Evolutionary conservation across 2,888 invertebrate genomes (phyloP).

Genomic region (Polymixis lichenea): DNA sequence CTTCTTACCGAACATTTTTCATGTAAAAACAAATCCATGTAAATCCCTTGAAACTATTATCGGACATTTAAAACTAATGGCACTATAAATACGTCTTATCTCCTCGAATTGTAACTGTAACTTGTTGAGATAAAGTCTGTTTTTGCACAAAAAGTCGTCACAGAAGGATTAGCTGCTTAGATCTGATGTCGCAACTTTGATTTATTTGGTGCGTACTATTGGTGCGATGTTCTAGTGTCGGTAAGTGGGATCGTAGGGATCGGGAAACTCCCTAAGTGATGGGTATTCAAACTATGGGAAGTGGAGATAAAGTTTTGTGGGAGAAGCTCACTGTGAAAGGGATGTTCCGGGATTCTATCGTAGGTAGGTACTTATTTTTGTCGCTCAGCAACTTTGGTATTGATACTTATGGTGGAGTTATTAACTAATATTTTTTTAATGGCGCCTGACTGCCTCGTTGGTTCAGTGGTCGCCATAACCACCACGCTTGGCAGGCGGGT

Average conservation of each 20-base stretch:
- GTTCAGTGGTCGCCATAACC: no score
- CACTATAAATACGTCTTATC: conserved; percentile 43
- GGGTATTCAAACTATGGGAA: conserved; percentile 18
- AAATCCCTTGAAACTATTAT: conserved; percentile 46
- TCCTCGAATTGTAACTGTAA: conserved; percentile 27
- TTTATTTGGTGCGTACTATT: conserved; percentile 57
- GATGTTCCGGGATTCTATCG: background rate
- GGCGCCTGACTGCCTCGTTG: no score
- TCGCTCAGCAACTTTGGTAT: no score
- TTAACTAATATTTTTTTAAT: no score
- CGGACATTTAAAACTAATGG: conserved; percentile 53
- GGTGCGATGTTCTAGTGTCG: conserved; percentile 40
- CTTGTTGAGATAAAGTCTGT: conserved; percentile 21
- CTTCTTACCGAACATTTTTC: conserved; percentile 22
- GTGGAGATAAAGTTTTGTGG: no score
- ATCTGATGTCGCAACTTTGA: conserved; percentile 60
- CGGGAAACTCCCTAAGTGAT: conserved; percentile 12
- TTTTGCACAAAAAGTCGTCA: conserved; percentile 36
- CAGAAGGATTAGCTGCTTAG: conserved; percentile 57
- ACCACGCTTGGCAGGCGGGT: no score
- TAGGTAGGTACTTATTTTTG: background rate
- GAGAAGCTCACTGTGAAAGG: no score
- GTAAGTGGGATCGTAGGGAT: conserved; percentile 40
- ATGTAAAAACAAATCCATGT: conserved; percentile 40
- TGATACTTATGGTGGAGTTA: no score